Evolutionary conservation across 2,888 invertebrate genomes (phyloP), one percentile per base, ranked within the genome.

Genomic region (Cheilosia pagana): DNA sequence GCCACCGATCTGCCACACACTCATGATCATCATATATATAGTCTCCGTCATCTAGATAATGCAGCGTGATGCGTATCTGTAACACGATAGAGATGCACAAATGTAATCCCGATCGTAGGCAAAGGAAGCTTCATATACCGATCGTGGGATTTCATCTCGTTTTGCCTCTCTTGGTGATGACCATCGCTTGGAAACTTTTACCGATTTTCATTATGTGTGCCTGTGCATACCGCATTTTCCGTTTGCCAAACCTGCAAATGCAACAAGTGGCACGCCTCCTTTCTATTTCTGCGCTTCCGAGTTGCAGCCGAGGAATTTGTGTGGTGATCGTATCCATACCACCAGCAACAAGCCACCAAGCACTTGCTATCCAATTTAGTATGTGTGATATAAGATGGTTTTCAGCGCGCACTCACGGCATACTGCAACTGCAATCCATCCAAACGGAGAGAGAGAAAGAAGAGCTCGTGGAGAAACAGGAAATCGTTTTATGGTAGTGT

Each of bases 221-320:
- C n/a, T n/a, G n/a, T 48, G 16, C 41, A 25, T 25, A 21, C 28
- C 43, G 19, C 39, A 43, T 55, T 72, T 72, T 63, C 53, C 55
- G 55, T 63, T 55, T 55, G 65, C 39, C 53, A 65, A 65, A 57
- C 57, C 19, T 57, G 14, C 75, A 39, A 50, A 14, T 50, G 16
- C 75, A 39, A 43, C 71, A 77, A 77, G 70, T 77, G 77, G 77
- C 77, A 77, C 70, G 77, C 77, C 77, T 78, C 77, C 77, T 78
- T 78, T 78, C 77, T 78, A 70, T 63, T 78, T 78, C 63, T 63
- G 62, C 77, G 62, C 77, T 78, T 78, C 71, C 77, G 77, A 78
- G 45, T 63, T 41, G 48, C 31, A 39, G 45, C 35, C 23, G 72
- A 63, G 72, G 63, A 74, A 74, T 74, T 62, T 55, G 12, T 63